Evolutionary conservation across 2,113 vertebrate species (phyloP), one percentile per base, ranked within the genome.

Genomic region (Tretioscincus oriximinensis): DNA sequence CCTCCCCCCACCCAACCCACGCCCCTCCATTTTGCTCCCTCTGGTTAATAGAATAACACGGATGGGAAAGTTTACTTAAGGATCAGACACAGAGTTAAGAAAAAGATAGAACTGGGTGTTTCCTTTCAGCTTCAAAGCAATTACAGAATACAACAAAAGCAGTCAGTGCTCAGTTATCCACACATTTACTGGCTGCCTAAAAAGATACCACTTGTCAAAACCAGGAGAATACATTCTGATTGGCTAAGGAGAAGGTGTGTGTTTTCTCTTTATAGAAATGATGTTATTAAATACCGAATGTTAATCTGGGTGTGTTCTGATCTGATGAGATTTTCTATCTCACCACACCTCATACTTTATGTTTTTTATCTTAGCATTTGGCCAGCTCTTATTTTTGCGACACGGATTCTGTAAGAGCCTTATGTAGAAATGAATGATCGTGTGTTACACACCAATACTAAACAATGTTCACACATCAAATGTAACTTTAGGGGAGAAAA

Each of bases 11-110:
- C 35, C 35, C 35, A 2, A 2, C 35, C 35, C 35, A 5, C 35
- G n/a, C 35, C 35, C 35, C n/a, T 16, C 14, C 11, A 26, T 31
- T 26, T 45, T 47, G 5, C 14, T 28, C 92, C 87, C 89, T 89
- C 91, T 91, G 91, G 90, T 91, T 94, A 93, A 90, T 92, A 94
- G 91, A 95, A 94, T 94, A 94, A 94, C 94, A 95, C 93, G 94
- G 95, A 94, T 95, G 94, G 93, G 90, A 93, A 88, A 87, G 90
- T 92, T 95, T 94, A 94, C 85, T 86, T 29, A 92, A 83, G 87
- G 88, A 87, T 88, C 26, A 75, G 82, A 90, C 76, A 70, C 73
- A 90, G 20, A 84, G 63, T 22, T 73, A 78, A 88, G 86, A 86
- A 89, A 88, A 82, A 91, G 60, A 82, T 1, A 1, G 75, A 85